Conservation (phyloP, 2,797 vertebrate species). For the Sebastes vulpes region DNA sequence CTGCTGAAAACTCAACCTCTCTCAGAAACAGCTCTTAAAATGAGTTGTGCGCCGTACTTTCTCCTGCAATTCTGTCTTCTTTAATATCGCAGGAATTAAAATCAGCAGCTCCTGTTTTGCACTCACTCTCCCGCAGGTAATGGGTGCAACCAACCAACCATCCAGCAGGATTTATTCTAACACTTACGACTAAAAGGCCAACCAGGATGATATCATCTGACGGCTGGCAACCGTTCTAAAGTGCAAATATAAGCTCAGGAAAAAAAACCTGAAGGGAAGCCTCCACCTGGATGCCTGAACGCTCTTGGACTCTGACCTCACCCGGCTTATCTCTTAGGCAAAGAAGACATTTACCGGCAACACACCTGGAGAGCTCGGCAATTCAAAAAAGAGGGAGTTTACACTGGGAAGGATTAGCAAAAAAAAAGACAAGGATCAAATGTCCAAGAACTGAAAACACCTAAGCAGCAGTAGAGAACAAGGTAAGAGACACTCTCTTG, state of each 20-base stretch:
- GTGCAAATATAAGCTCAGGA: neutral
- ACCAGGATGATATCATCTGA: slow-evolving; percentile 52
- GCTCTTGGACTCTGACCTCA: slow-evolving; percentile 71
- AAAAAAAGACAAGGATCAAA: neutral
- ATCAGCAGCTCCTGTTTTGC: slow-evolving; percentile 1
- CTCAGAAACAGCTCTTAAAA: slow-evolving; percentile 15
- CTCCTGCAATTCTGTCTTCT: slow-evolving; percentile 2
- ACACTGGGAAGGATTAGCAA: neutral
- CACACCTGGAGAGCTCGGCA: slow-evolving; percentile 61
- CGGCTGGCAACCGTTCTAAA: slow-evolving; percentile 36
- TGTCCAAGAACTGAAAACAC: neutral
- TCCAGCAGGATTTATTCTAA: slow-evolving; percentile 20
- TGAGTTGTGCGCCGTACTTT: neutral
- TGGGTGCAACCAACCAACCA: slow-evolving; percentile 30
- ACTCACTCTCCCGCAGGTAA: slow-evolving; percentile 32
- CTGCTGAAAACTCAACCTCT: neutral
- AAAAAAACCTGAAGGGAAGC: neutral
- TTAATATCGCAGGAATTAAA: slow-evolving; percentile 1
- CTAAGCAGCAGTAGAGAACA: neutral
- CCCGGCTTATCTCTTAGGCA: slow-evolving; percentile 48
- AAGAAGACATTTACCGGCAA: slow-evolving; percentile 45
- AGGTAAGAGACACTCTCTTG: slow-evolving; percentile 40
- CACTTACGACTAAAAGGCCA: slow-evolving; percentile 37
- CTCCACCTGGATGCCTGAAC: slow-evolving; percentile 48
- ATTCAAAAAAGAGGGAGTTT: slow-evolving; percentile 22